Evolutionary conservation across 92 coral and sea anemone genomes (phyloP), one percentile per base, ranked within the genome.

Genomic region (Galaxea fascicularis): DNA sequence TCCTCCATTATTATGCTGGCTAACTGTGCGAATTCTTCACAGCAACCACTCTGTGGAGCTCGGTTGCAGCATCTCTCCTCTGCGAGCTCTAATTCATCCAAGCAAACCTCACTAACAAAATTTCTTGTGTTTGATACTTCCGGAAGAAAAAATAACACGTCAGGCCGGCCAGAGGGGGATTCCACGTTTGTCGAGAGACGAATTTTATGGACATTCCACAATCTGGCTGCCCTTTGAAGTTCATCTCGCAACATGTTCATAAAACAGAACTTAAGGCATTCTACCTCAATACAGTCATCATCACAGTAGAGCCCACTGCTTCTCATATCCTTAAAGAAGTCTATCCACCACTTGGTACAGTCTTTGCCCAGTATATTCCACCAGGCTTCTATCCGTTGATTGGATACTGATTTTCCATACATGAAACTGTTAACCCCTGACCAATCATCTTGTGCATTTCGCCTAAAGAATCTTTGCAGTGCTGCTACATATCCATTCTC

Each of bases 301-400:
- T 87, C 86, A 28, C 44, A 14, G 73, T 39, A 87, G 41, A 72
- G 71, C 13, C 90, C 90, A 71, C 47, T 62, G 53, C 82, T 83
- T 66, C 89, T 74, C 85, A 77, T 24, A 41, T 86, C 89, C 65
- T 86, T 86, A 64, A 86, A 86, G 20, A 28, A 67, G 27, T 52
- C 69, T 41, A 86, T 86, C 89, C 89, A 86, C 89, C 90, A 86
- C 29, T 71, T 78, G 74, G 72, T 71, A 47, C 76, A 78, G 51
- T 73, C 90, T 52, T 65, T 69, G 27, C 90, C 74, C 14, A 86
- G 76, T 5, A 44, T 75, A 44, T 82, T 60, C 82, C 91, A 80
- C 91, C 82, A 80, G 41, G 86, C 81, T 18, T 87, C 91, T 14
- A 87, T 87, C 31, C 90, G 76, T 65, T 80, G 82, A 69, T 87